Conservation (phyloP, 2,113 vertebrate genomes). For the Ophiodon elongatus region DNA sequence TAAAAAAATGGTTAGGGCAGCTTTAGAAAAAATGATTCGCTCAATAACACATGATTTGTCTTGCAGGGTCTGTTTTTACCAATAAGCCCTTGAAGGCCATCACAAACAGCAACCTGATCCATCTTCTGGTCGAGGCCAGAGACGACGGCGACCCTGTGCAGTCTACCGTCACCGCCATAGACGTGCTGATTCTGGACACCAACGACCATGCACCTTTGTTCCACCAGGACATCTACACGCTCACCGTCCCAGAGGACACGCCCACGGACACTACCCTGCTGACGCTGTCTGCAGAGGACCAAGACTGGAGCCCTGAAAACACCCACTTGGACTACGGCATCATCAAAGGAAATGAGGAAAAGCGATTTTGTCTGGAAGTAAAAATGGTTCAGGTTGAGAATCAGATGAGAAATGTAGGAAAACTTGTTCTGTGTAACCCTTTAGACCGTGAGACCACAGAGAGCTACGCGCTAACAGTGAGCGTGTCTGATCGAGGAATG, state of each 20-base stretch:
- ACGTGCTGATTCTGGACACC: constrained; percentile 84
- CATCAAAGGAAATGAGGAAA: constrained; percentile 85
- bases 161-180: constrained; percentile 83
- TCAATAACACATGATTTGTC: constrained; percentile 22
- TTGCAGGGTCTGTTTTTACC: constrained; percentile 89
- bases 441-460: constrained; percentile 88
- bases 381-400: constrained; percentile 70
- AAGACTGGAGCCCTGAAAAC: constrained; percentile 86
- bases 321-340: constrained; percentile 85
- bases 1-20: neutral
- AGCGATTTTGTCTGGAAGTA: constrained; percentile 86
- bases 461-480: constrained; percentile 85
- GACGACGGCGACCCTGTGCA: constrained; percentile 88
- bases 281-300: constrained; percentile 85
- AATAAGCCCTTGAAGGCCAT: constrained; percentile 76
- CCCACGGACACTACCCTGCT: constrained; percentile 84
- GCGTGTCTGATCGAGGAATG: constrained; percentile 85
- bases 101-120: constrained; percentile 79
- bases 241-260: constrained; percentile 86
- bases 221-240: constrained; percentile 81
- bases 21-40: neutral
- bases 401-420: constrained; percentile 78
- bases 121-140: constrained; percentile 88
- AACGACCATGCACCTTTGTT: constrained; percentile 89
- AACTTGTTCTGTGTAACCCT: constrained; percentile 84